Evolutionary conservation across 1,140 invertebrate genomes (phyloP).

Genomic region (Psilanteris sp.): DNA sequence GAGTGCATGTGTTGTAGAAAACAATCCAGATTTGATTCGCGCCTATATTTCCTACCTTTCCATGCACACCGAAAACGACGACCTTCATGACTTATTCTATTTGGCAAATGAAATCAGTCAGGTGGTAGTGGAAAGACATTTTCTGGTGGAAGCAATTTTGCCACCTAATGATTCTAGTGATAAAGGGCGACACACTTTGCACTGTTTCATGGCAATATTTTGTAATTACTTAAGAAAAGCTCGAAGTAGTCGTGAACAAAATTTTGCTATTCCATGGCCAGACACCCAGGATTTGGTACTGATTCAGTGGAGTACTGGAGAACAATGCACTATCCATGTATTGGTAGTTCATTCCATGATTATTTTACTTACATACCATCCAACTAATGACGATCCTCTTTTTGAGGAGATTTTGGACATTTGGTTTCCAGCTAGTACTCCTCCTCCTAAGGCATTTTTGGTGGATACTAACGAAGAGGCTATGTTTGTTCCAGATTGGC

Average conservation of each 20-base stretch:
- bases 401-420: conserved; percentile 87
- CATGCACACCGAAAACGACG: conserved; percentile 84
- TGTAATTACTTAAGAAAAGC: conserved; percentile 87
- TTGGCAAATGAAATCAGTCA: conserved; percentile 91
- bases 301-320: conserved; percentile 91
- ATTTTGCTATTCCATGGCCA: conserved; percentile 82
- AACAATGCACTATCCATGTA: conserved; percentile 91
- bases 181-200: conserved; percentile 83
- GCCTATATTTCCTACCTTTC: conserved; percentile 94
- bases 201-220: conserved; percentile 89
- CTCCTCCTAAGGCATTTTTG: conserved; percentile 88
- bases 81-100: conserved; percentile 83
- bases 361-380: conserved; percentile 92
- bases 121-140: conserved; percentile 95
- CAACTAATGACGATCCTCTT: conserved; percentile 81
- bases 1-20: conserved; percentile 94
- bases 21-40: conserved; percentile 89
- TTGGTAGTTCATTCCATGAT: conserved; percentile 96
- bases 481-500: conserved; percentile 94
- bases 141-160: conserved; percentile 91
- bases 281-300: conserved; percentile 86
- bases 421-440: conserved; percentile 85
- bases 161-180: conserved; percentile 81
- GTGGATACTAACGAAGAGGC: conserved; percentile 93
- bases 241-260: conserved; percentile 81